Percentiles rank a stretch among this genome's conserved stretches.
phyloP scores from a whole-genome alignment of 1,140 invertebrate species.

The Adoxophyes honmai region DNA sequence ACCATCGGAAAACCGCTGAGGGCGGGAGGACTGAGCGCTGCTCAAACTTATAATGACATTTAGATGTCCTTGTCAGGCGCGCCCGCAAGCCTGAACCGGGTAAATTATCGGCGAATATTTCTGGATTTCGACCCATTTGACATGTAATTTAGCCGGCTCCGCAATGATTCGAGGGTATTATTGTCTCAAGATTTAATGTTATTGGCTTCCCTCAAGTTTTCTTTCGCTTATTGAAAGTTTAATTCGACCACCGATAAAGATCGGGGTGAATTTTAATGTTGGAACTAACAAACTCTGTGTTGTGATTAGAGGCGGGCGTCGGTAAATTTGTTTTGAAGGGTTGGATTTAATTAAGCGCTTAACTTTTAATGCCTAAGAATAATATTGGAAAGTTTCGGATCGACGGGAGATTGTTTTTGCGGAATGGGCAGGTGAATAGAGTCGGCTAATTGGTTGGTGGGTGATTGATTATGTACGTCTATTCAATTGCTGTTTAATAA shows the following conservation, averaged over 20 bases:
- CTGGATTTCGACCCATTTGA: slow-evolving; percentile 64
- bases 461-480: too few species aligned
- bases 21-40: slow-evolving; percentile 46
- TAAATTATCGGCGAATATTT: slow-evolving; percentile 63
- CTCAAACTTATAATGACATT: slow-evolving; percentile 74
- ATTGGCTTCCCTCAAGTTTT: slow-evolving; percentile 41
- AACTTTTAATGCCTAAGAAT: too few species aligned
- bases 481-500: too few species aligned
- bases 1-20: slow-evolving; percentile 46
- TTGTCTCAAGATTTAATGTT: slow-evolving; percentile 63
- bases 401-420: too few species aligned
- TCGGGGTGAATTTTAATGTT: too few species aligned
- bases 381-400: too few species aligned
- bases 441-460: too few species aligned
- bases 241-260: slow-evolving; percentile 36
- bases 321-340: too few species aligned
- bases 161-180: slow-evolving; percentile 56
- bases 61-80: slow-evolving; percentile 68
- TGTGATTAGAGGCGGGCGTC: too few species aligned
- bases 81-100: slow-evolving; percentile 23
- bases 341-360: too few species aligned
- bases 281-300: too few species aligned
- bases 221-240: slow-evolving; percentile 47
- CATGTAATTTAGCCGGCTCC: slow-evolving; percentile 58
- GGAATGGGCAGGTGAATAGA: too few species aligned